Conservation (phyloP, 2,113 vertebrate species). For the Jacana jacana region DNA sequence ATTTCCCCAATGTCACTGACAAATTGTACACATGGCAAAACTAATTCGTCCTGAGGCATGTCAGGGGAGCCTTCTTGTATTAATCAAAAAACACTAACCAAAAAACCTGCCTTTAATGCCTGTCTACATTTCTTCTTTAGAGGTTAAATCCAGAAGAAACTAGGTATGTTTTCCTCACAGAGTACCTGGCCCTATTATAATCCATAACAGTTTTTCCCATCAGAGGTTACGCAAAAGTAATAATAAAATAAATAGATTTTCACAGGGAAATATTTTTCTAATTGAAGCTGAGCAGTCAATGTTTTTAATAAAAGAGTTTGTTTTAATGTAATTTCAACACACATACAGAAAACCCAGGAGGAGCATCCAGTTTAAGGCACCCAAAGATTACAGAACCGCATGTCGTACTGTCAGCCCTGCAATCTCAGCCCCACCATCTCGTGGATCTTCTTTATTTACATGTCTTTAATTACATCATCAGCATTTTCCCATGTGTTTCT, state of each 20-base stretch:
- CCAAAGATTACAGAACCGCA: neutral
- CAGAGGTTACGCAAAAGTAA: neutral
- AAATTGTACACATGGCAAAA: neutral
- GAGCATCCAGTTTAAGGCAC: neutral
- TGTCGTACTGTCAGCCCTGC: neutral
- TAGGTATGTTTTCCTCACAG: accelerated
- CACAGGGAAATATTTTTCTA: neutral
- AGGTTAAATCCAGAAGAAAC: neutral
- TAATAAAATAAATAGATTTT: neutral
- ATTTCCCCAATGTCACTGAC: neutral
- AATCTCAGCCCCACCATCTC: neutral
- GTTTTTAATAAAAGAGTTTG: neutral
- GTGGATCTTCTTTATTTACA: neutral
- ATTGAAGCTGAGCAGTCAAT: neutral
- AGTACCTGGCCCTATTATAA: neutral
- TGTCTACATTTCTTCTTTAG: neutral
- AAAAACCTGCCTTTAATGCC: neutral
- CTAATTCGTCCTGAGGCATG: neutral
- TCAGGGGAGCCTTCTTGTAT: neutral
- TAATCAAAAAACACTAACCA: neutral
- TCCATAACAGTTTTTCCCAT: neutral
- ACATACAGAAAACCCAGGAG: neutral
- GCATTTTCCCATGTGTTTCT: neutral
- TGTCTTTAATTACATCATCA: neutral
- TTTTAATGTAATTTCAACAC: neutral